Conservation (phyloP, 2,113 vertebrate genomes). For the Lipotes vexillifer region DNA sequence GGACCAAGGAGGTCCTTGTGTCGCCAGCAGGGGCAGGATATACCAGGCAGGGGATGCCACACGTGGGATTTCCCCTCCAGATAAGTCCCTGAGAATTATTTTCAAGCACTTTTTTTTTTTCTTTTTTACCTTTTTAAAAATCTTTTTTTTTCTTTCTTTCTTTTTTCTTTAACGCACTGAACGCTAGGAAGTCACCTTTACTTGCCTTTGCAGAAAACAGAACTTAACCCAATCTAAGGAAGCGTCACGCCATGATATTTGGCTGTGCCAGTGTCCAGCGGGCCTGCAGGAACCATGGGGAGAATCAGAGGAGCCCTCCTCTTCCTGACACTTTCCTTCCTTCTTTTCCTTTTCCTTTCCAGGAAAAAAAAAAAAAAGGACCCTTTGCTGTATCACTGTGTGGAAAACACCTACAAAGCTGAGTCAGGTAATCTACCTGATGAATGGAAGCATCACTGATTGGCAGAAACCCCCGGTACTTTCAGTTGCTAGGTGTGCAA, state of each 20-base stretch:
- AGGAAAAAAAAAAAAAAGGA: neutral
- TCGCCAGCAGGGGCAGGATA: neutral
- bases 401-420: conserved; percentile 69
- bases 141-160: conserved; percentile 33
- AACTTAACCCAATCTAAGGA: conserved; percentile 68
- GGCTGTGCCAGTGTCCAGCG: conserved; percentile 61
- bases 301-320: conserved; percentile 39
- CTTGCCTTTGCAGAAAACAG: conserved; percentile 79
- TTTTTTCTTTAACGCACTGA: conserved; percentile 70
- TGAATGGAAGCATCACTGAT: conserved; percentile 55
- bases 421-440: conserved; percentile 70
- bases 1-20: neutral
- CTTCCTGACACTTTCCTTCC: conserved; percentile 41
- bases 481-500: conserved; percentile 68
- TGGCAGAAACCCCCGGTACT: conserved; percentile 59
- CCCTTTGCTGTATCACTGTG: conserved; percentile 65
- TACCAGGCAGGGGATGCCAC: neutral
- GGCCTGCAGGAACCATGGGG: conserved; percentile 32
- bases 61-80: neutral
- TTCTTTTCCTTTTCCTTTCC: conserved; percentile 18
- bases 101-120: conserved; percentile 77
- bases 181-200: conserved; percentile 77
- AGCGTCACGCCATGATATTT: conserved; percentile 42
- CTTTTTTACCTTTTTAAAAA: conserved; percentile 6
- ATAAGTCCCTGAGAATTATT: conserved; percentile 63